phyloP scores from a whole-genome alignment of 1,140 invertebrate species.

The Ditylenchus dipsaci region DNA sequence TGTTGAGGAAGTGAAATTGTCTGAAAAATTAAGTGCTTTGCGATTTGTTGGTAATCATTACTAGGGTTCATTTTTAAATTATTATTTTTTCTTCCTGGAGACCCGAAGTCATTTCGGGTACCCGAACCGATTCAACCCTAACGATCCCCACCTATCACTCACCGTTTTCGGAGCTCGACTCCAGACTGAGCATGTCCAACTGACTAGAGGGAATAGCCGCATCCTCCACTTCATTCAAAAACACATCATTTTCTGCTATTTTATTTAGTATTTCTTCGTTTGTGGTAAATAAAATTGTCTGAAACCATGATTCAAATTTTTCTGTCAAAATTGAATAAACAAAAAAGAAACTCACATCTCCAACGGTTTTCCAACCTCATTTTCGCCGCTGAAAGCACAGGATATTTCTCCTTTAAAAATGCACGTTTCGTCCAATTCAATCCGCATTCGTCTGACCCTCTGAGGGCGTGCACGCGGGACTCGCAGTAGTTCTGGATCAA shows the following conservation, averaged over 20 bases:
- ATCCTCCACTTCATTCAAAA: slow-evolving; percentile 13
- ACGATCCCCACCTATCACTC: no score
- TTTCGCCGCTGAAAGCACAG: slow-evolving; percentile 36
- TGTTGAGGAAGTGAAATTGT: no score
- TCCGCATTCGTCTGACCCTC: slow-evolving; percentile 36
- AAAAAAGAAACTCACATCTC: slow-evolving; percentile 13
- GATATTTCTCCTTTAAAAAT: slow-evolving; percentile 45
- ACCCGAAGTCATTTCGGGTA: no score
- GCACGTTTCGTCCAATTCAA: slow-evolving; percentile 35
- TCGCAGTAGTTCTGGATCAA: slow-evolving; percentile 40
- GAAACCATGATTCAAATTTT: slow-evolving; percentile 10
- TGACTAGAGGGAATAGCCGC: slow-evolving; percentile 13
- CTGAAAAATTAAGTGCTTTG: no score
- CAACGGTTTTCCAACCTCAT: slow-evolving; percentile 18
- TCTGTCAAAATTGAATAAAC: not conserved
- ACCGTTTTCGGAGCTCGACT: slow-evolving; percentile 5
- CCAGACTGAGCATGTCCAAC: slow-evolving; percentile 29
- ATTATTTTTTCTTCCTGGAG: no score
- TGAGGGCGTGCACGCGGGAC: slow-evolving; percentile 39
- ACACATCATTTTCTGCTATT: slow-evolving; percentile 59
- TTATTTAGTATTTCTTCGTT: slow-evolving; percentile 60
- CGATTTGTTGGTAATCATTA: no score
- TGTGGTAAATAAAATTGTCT: slow-evolving; percentile 61
- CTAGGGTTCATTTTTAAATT: no score
- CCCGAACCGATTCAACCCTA: no score